phyloP scores from a whole-genome alignment of 2,797 vertebrate genomes.

The Sorex maritimensis region DNA sequence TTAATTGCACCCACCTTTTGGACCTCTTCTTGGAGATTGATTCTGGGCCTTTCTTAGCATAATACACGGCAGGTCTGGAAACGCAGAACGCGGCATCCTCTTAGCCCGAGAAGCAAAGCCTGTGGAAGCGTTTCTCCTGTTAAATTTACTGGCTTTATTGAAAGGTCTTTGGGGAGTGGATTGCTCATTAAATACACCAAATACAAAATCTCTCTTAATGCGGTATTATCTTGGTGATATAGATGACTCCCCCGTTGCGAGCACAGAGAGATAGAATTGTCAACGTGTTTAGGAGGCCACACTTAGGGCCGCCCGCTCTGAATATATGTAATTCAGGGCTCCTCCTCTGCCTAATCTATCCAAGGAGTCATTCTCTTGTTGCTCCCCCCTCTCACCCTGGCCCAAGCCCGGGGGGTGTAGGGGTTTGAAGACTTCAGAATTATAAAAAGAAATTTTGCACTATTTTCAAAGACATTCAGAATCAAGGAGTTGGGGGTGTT shows the following conservation, averaged over 20 bases:
- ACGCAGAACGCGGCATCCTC: constrained; percentile 10
- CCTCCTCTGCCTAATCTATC: not conserved
- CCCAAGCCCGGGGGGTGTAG: not conserved
- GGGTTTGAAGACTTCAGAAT: too few relatives aligned
- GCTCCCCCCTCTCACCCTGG: fast-evolving
- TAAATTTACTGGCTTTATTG: constrained; percentile 80
- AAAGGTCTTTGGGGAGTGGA: constrained; percentile 82
- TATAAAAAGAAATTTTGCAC: not conserved
- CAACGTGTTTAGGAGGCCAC: constrained; percentile 35
- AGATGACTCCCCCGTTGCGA: constrained; percentile 62
- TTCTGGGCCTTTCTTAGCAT: constrained; percentile 65
- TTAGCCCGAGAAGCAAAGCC: constrained; percentile 47
- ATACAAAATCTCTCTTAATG: constrained; percentile 78
- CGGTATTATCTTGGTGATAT: constrained; percentile 75
- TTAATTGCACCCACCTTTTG: constrained; percentile 59
- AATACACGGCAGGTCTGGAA: constrained; percentile 51
- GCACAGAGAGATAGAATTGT: constrained; percentile 60
- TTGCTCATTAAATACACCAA: constrained; percentile 85
- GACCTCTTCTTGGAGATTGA: constrained; percentile 47
- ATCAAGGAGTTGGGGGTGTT: too few relatives aligned
- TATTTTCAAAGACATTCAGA: not conserved
- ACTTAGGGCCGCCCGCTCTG: not conserved
- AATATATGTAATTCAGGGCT: not conserved
- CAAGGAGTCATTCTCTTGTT: not conserved
- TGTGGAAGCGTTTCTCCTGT: constrained; percentile 73